These are phyloP conservation scores for Thamnophis elegans DNA, from an alignment of 2,797 vertebrate species.

Conservation along the genomic window DNA sequence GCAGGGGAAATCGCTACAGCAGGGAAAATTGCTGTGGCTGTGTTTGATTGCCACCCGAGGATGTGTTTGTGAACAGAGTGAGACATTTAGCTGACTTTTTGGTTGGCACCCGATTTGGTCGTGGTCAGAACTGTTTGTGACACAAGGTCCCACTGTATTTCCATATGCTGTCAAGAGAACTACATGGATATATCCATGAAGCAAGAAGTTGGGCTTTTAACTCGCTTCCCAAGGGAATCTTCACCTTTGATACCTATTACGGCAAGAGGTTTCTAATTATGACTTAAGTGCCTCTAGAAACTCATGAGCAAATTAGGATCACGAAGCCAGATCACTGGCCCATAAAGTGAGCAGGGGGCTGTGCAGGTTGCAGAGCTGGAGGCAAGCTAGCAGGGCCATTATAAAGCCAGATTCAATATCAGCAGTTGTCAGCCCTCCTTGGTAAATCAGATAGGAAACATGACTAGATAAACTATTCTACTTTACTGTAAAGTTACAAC, in stretches of 20 bases:
- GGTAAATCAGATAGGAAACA: too few relatives aligned
- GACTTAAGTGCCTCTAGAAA: background rate
- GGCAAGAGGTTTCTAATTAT: background rate
- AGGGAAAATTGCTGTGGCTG: too few relatives aligned
- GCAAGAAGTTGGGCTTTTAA: background rate
- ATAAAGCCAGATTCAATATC: background rate
- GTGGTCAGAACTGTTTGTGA: too few relatives aligned
- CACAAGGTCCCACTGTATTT: background rate
- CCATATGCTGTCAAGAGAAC: background rate
- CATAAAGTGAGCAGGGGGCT: background rate
- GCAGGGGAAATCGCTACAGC: too few relatives aligned
- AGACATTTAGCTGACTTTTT: too few relatives aligned
- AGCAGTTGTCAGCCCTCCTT: background rate
- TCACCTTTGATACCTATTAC: background rate
- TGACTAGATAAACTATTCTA: too few relatives aligned
- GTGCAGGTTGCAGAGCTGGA: background rate
- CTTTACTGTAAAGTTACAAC: too few relatives aligned
- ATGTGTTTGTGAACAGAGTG: too few relatives aligned
- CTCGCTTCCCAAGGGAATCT: background rate
- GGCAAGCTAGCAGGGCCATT: background rate
- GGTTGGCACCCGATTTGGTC: too few relatives aligned
- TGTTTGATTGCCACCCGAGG: too few relatives aligned
- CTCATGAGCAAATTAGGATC: background rate
- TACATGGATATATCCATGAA: background rate
- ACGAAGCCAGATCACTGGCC: background rate